These are phyloP conservation scores for Cataglyphis livida DNA, from an alignment of 2,888 invertebrate genomes.

Conservation along the genomic window DNA sequence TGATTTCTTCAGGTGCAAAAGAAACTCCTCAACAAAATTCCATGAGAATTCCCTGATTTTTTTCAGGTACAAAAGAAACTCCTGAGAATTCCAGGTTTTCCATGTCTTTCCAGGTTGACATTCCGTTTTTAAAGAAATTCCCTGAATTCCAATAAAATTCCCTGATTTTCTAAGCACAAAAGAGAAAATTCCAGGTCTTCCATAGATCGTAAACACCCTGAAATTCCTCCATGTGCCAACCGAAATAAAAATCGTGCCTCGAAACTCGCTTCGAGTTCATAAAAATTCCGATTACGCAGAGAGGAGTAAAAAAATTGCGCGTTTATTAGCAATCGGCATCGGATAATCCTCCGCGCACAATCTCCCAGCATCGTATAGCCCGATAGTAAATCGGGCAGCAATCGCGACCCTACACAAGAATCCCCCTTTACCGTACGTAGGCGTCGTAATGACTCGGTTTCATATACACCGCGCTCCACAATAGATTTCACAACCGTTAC, in stretches of 20 bases:
- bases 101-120: too few relatives aligned
- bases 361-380: neutral
- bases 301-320: neutral
- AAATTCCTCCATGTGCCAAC: neutral
- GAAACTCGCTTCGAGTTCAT: neutral
- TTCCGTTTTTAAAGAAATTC: too few relatives aligned
- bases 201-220: too few relatives aligned
- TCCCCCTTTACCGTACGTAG: slow-evolving; percentile 7
- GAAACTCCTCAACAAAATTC: too few relatives aligned
- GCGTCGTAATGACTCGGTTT: slow-evolving; percentile 47
- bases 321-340: slow-evolving; percentile 15
- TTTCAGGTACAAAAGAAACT: too few relatives aligned
- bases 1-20: too few relatives aligned
- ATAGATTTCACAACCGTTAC: slow-evolving; percentile 50
- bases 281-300: neutral
- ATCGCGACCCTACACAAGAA: neutral
- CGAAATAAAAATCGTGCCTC: neutral
- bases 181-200: too few relatives aligned
- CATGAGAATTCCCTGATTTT: too few relatives aligned
- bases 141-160: too few relatives aligned
- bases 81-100: too few relatives aligned
- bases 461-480: slow-evolving; percentile 43
- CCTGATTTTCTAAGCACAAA: too few relatives aligned
- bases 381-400: slow-evolving; percentile 36
- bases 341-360: slow-evolving; percentile 3